A percentile compares a stretch with the other conserved stretches of the same genome.
phyloP scores from a whole-genome alignment of 2,888 invertebrate species.

The Tortrix viridana region DNA sequence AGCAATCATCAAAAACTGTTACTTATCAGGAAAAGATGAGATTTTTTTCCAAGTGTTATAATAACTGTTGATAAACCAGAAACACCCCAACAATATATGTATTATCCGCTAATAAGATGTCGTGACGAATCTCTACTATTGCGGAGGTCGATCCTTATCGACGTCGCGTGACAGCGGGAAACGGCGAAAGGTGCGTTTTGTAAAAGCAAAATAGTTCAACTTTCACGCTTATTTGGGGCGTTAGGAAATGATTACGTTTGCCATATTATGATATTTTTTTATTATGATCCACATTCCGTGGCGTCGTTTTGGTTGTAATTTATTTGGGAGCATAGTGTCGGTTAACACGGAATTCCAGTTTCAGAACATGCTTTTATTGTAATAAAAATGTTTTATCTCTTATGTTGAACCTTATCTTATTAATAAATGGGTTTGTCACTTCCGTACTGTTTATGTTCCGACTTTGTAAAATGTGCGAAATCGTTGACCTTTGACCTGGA shows the following conservation, averaged over 20 bases:
- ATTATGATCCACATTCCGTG: not conserved
- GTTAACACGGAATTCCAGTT: too few species aligned
- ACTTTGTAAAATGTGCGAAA: not conserved
- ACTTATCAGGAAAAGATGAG: too few species aligned
- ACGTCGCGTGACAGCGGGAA: conserved; percentile 36
- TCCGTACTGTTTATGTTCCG: conserved; percentile 8
- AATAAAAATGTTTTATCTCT: too few species aligned
- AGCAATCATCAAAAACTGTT: too few species aligned
- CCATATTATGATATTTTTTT: not conserved
- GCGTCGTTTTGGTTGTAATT: too few species aligned
- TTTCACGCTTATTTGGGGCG: conserved; percentile 10
- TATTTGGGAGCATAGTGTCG: too few species aligned
- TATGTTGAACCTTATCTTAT: not conserved
- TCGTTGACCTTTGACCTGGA: conserved; percentile 16
- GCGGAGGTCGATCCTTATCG: conserved; percentile 39
- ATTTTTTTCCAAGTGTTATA: not conserved
- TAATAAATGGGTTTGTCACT: not conserved
- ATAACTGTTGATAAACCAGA: conserved; percentile 10
- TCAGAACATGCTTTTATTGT: too few species aligned
- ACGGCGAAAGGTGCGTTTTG: conserved; percentile 25
- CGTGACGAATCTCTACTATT: conserved; percentile 39
- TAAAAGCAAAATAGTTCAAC: conserved; percentile 15
- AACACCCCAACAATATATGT: conserved; percentile 14
- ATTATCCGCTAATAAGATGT: conserved; percentile 33
- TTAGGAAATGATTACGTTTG: not conserved